phyloP scores from a whole-genome alignment of 2,113 vertebrate species.

The Corythornis madagascariensis region DNA sequence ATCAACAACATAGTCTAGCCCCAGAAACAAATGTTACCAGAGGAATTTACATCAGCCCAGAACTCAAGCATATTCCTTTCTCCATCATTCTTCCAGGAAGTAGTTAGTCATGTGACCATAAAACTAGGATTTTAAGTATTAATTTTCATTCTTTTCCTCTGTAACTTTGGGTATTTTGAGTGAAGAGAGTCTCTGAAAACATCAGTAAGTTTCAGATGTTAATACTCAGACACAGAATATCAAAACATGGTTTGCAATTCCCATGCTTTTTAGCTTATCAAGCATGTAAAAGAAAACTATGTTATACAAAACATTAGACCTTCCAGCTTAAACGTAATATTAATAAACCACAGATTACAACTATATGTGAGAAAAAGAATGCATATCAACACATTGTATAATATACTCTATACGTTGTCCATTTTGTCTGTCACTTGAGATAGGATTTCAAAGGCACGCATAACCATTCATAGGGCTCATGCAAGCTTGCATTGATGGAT shows the following conservation, averaged over 20 bases:
- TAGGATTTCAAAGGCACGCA: conserved; percentile 24
- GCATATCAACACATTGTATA: background rate
- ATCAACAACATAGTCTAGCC: background rate
- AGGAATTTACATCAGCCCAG: background rate
- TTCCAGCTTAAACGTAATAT: background rate
- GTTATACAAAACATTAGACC: background rate
- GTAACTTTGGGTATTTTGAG: background rate
- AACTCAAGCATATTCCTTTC: background rate
- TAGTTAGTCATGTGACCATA: background rate
- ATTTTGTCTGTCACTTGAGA: conserved; percentile 28
- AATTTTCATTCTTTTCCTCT: background rate
- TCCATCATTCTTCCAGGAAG: background rate
- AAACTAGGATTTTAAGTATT: background rate
- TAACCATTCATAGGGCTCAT: conserved; percentile 27
- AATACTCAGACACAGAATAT: background rate
- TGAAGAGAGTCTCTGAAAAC: background rate
- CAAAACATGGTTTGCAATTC: background rate
- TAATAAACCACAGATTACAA: background rate
- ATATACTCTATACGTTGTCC: background rate
- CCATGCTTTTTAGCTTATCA: background rate
- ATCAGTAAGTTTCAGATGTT: background rate
- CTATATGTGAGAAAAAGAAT: background rate
- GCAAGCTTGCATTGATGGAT: conserved; percentile 21
- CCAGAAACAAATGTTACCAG: background rate
- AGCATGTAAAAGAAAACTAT: background rate